These are phyloP conservation scores for Lithophane semibrunnea DNA, from an alignment of 2,888 invertebrate species.

Conservation along the genomic window DNA sequence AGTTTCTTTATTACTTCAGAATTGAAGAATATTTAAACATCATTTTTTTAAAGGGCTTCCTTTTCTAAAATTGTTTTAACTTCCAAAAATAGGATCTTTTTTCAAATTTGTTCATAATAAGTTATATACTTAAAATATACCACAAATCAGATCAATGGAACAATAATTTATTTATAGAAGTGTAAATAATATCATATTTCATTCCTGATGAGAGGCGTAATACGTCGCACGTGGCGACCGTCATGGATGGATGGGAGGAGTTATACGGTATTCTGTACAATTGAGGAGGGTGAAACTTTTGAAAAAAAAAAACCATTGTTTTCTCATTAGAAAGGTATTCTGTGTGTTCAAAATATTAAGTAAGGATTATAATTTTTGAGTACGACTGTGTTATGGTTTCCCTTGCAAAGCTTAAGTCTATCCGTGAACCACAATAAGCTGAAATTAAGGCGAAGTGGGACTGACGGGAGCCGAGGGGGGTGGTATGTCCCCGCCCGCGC, in stretches of 20 bases:
- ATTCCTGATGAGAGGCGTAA: constrained; percentile 48
- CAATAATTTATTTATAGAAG: constrained; percentile 46
- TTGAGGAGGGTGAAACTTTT: background rate
- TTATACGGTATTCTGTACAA: background rate
- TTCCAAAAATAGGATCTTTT: too few species aligned
- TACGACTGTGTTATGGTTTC: too few species aligned
- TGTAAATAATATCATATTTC: constrained; percentile 44
- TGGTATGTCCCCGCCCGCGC: too few species aligned
- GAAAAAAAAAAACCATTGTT: background rate
- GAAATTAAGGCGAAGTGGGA: too few species aligned
- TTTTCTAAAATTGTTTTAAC: too few species aligned
- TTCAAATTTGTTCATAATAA: too few species aligned
- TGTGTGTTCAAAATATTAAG: too few species aligned
- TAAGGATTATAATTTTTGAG: too few species aligned
- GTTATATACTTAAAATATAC: background rate
- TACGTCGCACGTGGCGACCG: constrained; percentile 38
- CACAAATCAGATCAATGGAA: constrained; percentile 9
- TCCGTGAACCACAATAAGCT: too few species aligned
- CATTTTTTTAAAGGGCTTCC: background rate
- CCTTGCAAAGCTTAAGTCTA: too few species aligned
- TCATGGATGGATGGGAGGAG: constrained; percentile 23
- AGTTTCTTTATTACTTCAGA: background rate
- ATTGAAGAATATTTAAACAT: background rate
- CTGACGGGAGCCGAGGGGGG: too few species aligned
- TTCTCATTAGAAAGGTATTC: constrained; percentile 10